These are phyloP conservation scores for Eretmochelys imbricata DNA, from an alignment of 2,113 vertebrate species.

Conservation along the genomic window DNA sequence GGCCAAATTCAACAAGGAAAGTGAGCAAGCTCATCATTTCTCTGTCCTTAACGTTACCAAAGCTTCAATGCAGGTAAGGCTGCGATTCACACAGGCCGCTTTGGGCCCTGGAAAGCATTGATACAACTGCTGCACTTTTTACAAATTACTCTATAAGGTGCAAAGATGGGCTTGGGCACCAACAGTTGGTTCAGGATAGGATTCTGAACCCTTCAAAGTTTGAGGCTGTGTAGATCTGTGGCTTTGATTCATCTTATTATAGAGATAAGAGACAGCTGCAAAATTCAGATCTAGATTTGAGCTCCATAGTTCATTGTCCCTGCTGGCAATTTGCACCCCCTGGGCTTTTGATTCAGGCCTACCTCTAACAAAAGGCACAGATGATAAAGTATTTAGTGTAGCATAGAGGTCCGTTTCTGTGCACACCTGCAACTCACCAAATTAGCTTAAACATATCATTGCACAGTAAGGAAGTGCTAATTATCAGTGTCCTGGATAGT, in stretches of 20 bases:
- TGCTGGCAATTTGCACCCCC: too few species aligned
- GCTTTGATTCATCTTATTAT: neutral
- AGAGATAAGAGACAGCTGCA: neutral
- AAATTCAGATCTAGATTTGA: neutral
- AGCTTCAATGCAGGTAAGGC: conserved; percentile 69
- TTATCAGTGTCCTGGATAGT: neutral
- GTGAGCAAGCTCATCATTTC: conserved; percentile 57
- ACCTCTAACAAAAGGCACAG: neutral
- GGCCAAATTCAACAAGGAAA: conserved; percentile 65
- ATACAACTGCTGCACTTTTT: neutral
- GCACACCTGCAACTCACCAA: neutral
- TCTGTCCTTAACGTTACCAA: conserved; percentile 63
- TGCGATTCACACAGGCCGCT: neutral
- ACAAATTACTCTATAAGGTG: neutral
- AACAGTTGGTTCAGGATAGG: neutral
- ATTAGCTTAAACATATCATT: neutral
- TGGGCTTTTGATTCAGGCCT: neutral
- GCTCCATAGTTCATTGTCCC: neutral
- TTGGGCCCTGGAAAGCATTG: neutral
- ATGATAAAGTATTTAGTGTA: neutral
- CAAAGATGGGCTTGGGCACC: neutral
- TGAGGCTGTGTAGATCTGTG: neutral
- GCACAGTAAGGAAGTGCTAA: neutral
- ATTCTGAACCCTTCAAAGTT: neutral
- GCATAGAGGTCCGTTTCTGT: neutral